phyloP scores from a whole-genome alignment of 2,113 vertebrate species.

The Ptyas mucosa region DNA sequence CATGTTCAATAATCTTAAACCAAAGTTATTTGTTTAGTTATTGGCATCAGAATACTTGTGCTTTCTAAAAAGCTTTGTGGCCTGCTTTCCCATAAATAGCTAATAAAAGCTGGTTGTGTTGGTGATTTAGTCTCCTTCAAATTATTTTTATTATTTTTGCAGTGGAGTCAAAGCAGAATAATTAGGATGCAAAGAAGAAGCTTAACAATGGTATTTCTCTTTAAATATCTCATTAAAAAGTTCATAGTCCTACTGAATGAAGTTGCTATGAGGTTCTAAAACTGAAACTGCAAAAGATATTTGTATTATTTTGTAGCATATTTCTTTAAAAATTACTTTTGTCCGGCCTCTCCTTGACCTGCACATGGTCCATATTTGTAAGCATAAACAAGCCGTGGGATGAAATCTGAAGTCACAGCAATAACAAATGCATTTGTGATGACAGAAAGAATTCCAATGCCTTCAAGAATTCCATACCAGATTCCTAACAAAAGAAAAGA shows the following conservation, averaged over 20 bases:
- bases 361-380: slow-evolving; percentile 95
- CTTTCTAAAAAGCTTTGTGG: background rate
- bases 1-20: background rate
- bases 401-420: slow-evolving; percentile 95
- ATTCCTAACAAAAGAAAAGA: slow-evolving; percentile 77
- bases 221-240: background rate
- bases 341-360: slow-evolving; percentile 83
- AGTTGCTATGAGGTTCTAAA: background rate
- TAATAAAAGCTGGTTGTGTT: background rate
- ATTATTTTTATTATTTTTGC: background rate
- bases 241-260: background rate
- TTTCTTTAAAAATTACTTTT: slow-evolving; percentile 74
- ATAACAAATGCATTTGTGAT: slow-evolving; percentile 98
- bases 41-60: background rate
- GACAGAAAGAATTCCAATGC: slow-evolving; percentile 91
- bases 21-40: background rate
- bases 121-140: background rate
- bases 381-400: slow-evolving; percentile 91
- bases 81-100: background rate
- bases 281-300: background rate
- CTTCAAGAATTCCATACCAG: slow-evolving; percentile 94
- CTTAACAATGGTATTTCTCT: background rate
- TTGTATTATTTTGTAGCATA: background rate
- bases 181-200: background rate
- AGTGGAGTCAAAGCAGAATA: background rate